These are phyloP conservation scores for Anseranas semipalmata DNA, from an alignment of 2,113 vertebrate species.

Conservation along the genomic window DNA sequence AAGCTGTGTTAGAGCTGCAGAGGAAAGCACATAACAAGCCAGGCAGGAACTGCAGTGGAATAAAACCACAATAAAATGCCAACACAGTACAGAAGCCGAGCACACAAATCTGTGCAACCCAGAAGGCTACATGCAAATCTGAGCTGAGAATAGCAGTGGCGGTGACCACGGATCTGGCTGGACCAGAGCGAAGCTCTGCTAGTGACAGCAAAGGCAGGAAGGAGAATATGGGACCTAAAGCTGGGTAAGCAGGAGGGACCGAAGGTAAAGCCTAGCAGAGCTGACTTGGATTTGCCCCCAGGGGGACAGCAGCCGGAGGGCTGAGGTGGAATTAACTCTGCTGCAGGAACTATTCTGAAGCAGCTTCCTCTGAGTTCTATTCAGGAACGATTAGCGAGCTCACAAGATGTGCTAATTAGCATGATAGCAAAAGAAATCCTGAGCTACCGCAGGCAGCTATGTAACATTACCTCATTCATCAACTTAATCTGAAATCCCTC, in stretches of 20 bases:
- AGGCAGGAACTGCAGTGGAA: slow-evolving; percentile 60
- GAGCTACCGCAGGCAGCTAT: slow-evolving; percentile 19
- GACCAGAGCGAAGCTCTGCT: background rate
- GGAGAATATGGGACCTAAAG: slow-evolving; percentile 2
- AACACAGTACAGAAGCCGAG: slow-evolving; percentile 25
- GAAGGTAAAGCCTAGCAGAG: background rate
- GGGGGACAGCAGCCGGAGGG: slow-evolving; percentile 18
- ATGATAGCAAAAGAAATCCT: slow-evolving; percentile 46
- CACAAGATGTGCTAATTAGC: slow-evolving; percentile 57
- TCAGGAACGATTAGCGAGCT: slow-evolving; percentile 57
- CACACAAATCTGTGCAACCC: slow-evolving; percentile 43
- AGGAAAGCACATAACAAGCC: slow-evolving; percentile 54
- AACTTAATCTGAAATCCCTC: slow-evolving; percentile 53
- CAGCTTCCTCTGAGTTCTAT: slow-evolving; percentile 43
- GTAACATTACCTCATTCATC: slow-evolving; percentile 52
- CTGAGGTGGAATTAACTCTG: slow-evolving; percentile 38
- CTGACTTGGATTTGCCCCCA: background rate
- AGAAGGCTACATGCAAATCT: slow-evolving; percentile 21
- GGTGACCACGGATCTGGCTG: background rate
- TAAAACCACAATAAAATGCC: slow-evolving; percentile 61
- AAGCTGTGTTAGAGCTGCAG: slow-evolving; percentile 54
- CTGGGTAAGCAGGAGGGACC: background rate
- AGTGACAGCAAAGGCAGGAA: background rate
- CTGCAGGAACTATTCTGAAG: slow-evolving; percentile 34
- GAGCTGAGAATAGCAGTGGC: slow-evolving; percentile 43